These are phyloP conservation scores for Acholoe squamosa DNA, from an alignment of 2,888 invertebrate genomes.

Conservation along the genomic window DNA sequence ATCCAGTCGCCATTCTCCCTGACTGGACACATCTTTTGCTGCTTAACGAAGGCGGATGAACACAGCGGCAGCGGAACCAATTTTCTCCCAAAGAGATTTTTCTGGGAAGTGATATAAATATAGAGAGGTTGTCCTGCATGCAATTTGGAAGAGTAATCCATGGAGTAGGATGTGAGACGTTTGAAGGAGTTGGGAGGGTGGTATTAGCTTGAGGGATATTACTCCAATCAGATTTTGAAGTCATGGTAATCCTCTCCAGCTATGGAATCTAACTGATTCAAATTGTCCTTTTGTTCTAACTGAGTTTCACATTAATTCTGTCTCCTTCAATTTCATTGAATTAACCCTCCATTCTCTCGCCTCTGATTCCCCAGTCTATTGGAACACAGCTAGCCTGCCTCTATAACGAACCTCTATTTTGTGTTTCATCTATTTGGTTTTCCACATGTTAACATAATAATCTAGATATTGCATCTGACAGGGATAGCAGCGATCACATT, in stretches of 20 bases:
- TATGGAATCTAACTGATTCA: slow-evolving; percentile 16
- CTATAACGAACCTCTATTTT: no score
- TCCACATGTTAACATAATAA: no score
- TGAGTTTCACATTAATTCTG: neutral
- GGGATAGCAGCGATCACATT: no score
- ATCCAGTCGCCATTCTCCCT: slow-evolving; percentile 24
- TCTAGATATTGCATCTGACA: no score
- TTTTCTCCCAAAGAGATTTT: slow-evolving; percentile 36
- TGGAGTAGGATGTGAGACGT: neutral
- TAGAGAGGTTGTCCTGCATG: slow-evolving; percentile 31
- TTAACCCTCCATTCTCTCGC: neutral
- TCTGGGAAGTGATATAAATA: slow-evolving; percentile 35
- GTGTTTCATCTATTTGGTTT: no score
- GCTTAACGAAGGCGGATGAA: slow-evolving; percentile 27
- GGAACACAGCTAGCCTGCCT: no score
- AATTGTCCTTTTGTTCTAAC: slow-evolving; percentile 1
- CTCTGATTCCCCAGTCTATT: no score
- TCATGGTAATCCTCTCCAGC: neutral
- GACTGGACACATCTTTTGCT: slow-evolving; percentile 41
- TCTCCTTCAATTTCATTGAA: slow-evolving; percentile 2
- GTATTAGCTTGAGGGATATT: neutral
- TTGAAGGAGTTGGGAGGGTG: neutral
- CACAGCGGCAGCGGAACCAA: slow-evolving; percentile 21
- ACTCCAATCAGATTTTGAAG: neutral
- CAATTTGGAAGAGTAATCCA: slow-evolving; percentile 29